Base-by-base conservation (phyloP, 2,113 vertebrate genomes). In the Cairina moschata region DNA sequence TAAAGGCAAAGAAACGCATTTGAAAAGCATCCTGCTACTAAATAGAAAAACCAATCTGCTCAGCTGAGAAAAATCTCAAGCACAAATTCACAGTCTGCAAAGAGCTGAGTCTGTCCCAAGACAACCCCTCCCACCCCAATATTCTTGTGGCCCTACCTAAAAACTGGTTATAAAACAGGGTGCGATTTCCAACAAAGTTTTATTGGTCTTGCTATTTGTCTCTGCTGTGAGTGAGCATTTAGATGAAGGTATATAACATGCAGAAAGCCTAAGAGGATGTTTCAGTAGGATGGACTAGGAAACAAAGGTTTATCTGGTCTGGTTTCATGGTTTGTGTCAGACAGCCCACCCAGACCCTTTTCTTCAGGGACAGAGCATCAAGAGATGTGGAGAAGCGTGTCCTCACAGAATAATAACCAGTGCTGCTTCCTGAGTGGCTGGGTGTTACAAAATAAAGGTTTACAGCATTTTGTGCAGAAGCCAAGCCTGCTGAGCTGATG, bases 101-200 rank as follows among this genome's bases (percentile, higher is more conserved):
- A 9, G 36, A 74, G 62, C 31, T 14, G 1, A 56, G 26, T 13
- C 21, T 10, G 8, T 8, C 68, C 34, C 1, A 0, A 84, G 34
- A 54, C 34, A 54, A 7, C 9, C 14, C 5, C 17, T 58, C 38
- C 31, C 17, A 17, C 26, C 11, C 44, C 31, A 14, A 6, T 15
- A 75, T 6, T 44, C 67, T 20, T 17, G 16, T 3, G 21, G 50
- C 8, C 52, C 44, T 38, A 8, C 31, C 22, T 38, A 32, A 69
- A 40, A 50, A 22, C n/a, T 20, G 48, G 21, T 0, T 21, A 36
- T 3, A 29, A 65, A 40, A 48, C 15, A 58, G 26, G 32, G 9
- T 23, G 8, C 1, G 11, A 68, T 34, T 79, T 78, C 82, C 32
- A 60, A 2, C 3, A 28, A 31, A 20, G 22, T n/a, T 60, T 32